Evolutionary conservation across 2,113 vertebrate genomes (phyloP).

Genomic region (Xenotilapia leptura): DNA sequence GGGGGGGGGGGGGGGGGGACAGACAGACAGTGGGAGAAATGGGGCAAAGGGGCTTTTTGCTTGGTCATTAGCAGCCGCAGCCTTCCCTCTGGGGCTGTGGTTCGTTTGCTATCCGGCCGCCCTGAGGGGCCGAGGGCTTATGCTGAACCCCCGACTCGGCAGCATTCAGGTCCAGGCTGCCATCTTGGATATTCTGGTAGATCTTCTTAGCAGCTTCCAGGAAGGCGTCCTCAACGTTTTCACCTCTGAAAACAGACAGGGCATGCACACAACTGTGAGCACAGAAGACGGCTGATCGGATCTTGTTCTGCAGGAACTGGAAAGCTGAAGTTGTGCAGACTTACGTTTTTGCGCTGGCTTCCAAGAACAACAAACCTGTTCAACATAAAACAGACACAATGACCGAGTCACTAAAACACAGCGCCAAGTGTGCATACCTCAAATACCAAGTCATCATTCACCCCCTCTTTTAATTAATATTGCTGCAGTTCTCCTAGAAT

Average conservation of each 20-base stretch:
- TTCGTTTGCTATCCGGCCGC: conserved; percentile 92
- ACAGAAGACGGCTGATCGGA: background rate
- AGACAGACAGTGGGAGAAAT: background rate
- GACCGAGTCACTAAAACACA: background rate
- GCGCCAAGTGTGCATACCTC: background rate
- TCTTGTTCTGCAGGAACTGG: background rate
- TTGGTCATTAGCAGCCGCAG: conserved; percentile 95
- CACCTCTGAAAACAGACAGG: conserved; percentile 73
- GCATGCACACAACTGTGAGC: background rate
- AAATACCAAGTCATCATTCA: background rate
- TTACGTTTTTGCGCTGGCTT: conserved; percentile 99
- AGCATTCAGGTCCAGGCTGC: conserved; percentile 97
- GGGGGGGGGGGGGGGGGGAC: background rate
- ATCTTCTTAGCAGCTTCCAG: conserved; percentile 99
- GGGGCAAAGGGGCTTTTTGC: conserved; percentile 29
- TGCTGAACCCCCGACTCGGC: conserved; percentile 97
- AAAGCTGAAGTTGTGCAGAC: conserved; percentile 36
- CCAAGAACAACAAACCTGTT: conserved; percentile 92
- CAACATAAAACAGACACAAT: background rate
- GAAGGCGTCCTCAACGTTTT: conserved; percentile 98
- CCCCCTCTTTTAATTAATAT: background rate
- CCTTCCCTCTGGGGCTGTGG: conserved; percentile 98
- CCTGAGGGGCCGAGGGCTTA: conserved; percentile 96
- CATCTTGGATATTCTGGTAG: conserved; percentile 99
- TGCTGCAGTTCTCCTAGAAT: conserved; percentile 39